Evolutionary conservation across 2,888 invertebrate genomes (phyloP), one percentile per base, ranked within the genome.

Genomic region (Crocallis elinguaria): DNA sequence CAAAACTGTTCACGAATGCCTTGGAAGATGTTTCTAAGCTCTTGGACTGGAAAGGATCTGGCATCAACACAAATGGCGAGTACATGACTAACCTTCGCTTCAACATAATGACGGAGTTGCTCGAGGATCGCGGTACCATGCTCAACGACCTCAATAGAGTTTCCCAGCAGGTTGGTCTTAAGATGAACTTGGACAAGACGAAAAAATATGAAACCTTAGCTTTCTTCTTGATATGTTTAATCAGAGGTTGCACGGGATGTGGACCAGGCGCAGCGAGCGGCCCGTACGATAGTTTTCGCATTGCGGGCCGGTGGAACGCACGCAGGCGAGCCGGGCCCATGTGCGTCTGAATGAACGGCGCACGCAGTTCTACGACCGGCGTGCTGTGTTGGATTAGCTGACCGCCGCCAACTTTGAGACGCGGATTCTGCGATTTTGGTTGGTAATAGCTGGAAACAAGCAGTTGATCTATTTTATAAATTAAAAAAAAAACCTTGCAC

Each of bases 361-460:
- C 96, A 17, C 98, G 93, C 1, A 99, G 88, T 80, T 99, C 99
- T 6, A 99, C 97, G 0, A 98, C 98, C 0, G 99, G 99, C 0
- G 98, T 99, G 27, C 99, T 99, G 88, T 99, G 99, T 81, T 99
- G 98, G 53, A 98, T 97, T 2, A 98, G 92, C 82, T 97, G 97
- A 0, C 96, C 97, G 1, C 97, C 98, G 7, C 97, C 97, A 2
- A 98, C 96, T 85, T 97, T 96, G 0, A 97, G 92, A 17, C 96
- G 93, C 11, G 96, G 89, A 7, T 96, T 94, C 7, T 97, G 96
- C 0, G 97, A 96, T 71, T 97, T 96, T 0, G 99, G 96, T 88
- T 96, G 95, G 82, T 99, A 99, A 82, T 93, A 98, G 45, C 98
- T 98, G 84, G 5, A 84, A 57, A 27, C 9, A 16, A 25, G 39